These are phyloP conservation scores for Mylabris phalerata DNA, from an alignment of 1,140 invertebrate genomes.

Conservation along the genomic window DNA sequence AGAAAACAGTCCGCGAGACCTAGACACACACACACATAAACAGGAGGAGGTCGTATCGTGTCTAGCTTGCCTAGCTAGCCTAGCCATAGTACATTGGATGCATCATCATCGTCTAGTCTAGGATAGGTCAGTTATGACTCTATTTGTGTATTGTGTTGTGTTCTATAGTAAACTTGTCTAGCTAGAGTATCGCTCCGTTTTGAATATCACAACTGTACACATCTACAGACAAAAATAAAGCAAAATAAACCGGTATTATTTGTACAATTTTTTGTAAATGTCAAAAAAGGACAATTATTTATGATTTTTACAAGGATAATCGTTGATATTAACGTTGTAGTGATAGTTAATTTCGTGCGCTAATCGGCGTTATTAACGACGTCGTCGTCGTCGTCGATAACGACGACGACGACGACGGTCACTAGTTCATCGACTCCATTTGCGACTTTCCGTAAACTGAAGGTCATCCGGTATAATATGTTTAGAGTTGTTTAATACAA, in stretches of 20 bases:
- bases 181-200: neutral
- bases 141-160: neutral
- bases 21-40: constrained; percentile 3
- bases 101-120: constrained; percentile 11
- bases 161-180: neutral
- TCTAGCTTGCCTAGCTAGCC: constrained; percentile 5
- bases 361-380: too few species aligned
- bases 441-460: constrained; percentile 26
- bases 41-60: neutral
- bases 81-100: constrained; percentile 1
- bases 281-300: too few species aligned
- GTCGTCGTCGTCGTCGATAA: too few species aligned
- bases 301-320: too few species aligned
- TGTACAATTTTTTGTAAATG: too few species aligned
- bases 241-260: too few species aligned
- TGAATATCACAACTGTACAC: too few species aligned
- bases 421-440: constrained; percentile 25
- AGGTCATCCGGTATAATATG: constrained; percentile 18
- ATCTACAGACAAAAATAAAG: too few species aligned
- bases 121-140: constrained; percentile 17
- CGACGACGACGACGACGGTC: constrained; percentile 14
- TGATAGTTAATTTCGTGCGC: too few species aligned
- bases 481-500: neutral
- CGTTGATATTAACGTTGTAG: too few species aligned
- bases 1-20: constrained; percentile 3